A percentile compares a stretch with the other conserved stretches of the same genome.
phyloP scores from a whole-genome alignment of 2,113 vertebrate genomes.

The Tretioscincus oriximinensis region DNA sequence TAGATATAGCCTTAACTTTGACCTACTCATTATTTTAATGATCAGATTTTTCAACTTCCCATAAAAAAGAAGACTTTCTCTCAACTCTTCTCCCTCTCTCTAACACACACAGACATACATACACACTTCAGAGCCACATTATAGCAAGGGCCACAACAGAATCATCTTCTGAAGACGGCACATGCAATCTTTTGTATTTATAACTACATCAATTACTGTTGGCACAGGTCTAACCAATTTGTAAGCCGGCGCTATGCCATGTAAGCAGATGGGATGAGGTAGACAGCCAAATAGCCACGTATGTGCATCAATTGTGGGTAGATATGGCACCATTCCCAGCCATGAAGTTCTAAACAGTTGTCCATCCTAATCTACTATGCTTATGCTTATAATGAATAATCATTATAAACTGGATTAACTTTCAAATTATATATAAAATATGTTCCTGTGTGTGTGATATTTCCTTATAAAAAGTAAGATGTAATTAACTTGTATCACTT shows the following conservation, averaged over 20 bases:
- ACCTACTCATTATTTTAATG: slow-evolving; percentile 19
- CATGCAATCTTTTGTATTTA: slow-evolving; percentile 65
- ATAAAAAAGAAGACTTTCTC: background rate
- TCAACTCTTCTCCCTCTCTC: fast-evolving
- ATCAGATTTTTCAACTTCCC: slow-evolving; percentile 5
- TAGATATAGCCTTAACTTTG: no score
- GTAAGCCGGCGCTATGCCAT: slow-evolving; percentile 73
- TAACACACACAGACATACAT: no score
- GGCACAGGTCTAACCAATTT: slow-evolving; percentile 77
- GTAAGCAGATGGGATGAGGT: slow-evolving; percentile 72
- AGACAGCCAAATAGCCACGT: slow-evolving; percentile 77
- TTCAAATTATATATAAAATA: slow-evolving; percentile 59
- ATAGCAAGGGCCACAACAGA: slow-evolving; percentile 53
- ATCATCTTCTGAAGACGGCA: slow-evolving; percentile 48
- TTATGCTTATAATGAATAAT: slow-evolving; percentile 68
- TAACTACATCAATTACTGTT: slow-evolving; percentile 75
- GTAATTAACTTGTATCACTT: slow-evolving; percentile 23
- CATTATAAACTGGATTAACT: slow-evolving; percentile 60
- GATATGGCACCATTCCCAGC: slow-evolving; percentile 77
- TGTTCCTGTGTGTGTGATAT: slow-evolving; percentile 28
- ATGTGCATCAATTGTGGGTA: slow-evolving; percentile 77
- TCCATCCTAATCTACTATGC: slow-evolving; percentile 70
- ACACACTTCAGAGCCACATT: slow-evolving; percentile 49
- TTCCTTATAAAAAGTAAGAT: slow-evolving; percentile 24
- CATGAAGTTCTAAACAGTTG: slow-evolving; percentile 77